Evolutionary conservation across 2,113 vertebrate genomes (phyloP).

Genomic region (Alosa alosa): DNA sequence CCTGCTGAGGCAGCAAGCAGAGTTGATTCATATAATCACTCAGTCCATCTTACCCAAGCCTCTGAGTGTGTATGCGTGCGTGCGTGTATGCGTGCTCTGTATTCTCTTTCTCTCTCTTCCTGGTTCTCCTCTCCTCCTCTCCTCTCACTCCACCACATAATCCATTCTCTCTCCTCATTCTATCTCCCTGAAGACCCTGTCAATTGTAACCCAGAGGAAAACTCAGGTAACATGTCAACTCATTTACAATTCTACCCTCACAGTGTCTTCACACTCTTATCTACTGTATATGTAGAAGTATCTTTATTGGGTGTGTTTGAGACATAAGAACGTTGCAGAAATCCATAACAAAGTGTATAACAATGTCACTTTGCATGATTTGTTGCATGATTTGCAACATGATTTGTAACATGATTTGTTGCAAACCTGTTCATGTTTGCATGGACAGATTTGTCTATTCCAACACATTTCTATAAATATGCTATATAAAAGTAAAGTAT

Average conservation of each 20-base stretch:
- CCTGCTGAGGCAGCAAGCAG: background rate
- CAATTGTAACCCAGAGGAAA: conserved; percentile 45
- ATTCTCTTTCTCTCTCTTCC: conserved; percentile 22
- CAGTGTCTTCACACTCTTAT: too few species aligned
- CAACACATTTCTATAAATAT: too few species aligned
- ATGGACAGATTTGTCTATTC: too few species aligned
- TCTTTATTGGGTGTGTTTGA: too few species aligned
- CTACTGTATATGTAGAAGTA: too few species aligned
- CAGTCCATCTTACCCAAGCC: background rate
- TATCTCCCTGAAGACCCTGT: conserved; percentile 43
- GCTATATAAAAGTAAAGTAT: too few species aligned
- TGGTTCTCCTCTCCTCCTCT: conserved; percentile 22
- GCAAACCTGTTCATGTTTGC: too few species aligned
- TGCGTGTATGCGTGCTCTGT: background rate
- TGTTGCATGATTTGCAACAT: too few species aligned
- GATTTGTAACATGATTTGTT: too few species aligned
- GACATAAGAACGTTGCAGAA: too few species aligned
- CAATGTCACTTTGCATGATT: too few species aligned
- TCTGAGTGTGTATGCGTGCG: conserved; percentile 9
- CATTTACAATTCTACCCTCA: background rate
- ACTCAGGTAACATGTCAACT: conserved; percentile 37
- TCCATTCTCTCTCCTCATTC: conserved; percentile 32
- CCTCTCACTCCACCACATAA: conserved; percentile 28
- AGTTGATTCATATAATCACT: background rate
- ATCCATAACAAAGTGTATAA: too few species aligned